Conservation (phyloP, 2,888 invertebrate species). For the Diarsia rubi region DNA sequence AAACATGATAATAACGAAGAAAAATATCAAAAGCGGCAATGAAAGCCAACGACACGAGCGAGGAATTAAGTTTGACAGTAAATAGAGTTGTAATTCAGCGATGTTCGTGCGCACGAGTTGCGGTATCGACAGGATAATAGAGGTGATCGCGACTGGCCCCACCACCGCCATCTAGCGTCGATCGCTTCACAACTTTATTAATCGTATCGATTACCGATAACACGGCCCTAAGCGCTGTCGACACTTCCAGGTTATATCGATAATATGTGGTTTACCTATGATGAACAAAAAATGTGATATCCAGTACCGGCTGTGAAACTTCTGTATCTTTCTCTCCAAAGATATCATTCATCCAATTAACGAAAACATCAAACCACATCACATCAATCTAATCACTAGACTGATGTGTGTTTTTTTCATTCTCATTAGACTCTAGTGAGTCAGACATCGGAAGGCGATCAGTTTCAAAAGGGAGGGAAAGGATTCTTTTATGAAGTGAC, state of each 20-base stretch:
- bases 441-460: neutral
- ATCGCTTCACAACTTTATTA: slow-evolving; percentile 81
- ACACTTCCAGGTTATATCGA: slow-evolving; percentile 37
- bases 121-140: slow-evolving; percentile 89
- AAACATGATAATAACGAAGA: slow-evolving; percentile 54
- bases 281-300: neutral
- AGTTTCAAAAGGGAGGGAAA: neutral
- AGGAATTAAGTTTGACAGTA: slow-evolving; percentile 89
- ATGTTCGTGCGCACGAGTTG: slow-evolving; percentile 89
- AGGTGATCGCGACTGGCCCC: slow-evolving; percentile 76
- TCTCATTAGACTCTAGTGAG: neutral
- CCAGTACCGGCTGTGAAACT: neutral
- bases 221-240: slow-evolving; percentile 61
- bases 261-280: slow-evolving; percentile 3
- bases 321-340: neutral
- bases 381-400: too few species aligned
- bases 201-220: slow-evolving; percentile 73
- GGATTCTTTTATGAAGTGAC: neutral
- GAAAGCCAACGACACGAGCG: slow-evolving; percentile 86
- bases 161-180: slow-evolving; percentile 76
- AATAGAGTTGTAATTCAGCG: slow-evolving; percentile 89
- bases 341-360: neutral
- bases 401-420: too few species aligned
- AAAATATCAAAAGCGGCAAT: slow-evolving; percentile 69
- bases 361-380: neutral